These are phyloP conservation scores for Caenorhabditis remanei DNA, from an alignment of 1,140 invertebrate genomes.

Conservation along the genomic window DNA sequence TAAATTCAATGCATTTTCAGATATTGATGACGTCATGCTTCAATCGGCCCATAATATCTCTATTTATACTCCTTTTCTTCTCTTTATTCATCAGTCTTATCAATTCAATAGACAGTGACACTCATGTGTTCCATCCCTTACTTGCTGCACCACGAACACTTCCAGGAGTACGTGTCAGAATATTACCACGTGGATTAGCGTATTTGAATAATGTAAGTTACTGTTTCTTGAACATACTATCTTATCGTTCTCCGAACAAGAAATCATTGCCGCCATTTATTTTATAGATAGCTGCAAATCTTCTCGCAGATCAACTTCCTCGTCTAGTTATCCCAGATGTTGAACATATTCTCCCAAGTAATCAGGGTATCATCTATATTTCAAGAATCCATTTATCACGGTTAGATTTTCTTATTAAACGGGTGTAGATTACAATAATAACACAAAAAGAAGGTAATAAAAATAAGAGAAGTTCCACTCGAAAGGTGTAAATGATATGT, in stretches of 20 bases:
- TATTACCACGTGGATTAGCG: constrained; percentile 56
- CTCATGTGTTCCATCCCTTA: constrained; percentile 53
- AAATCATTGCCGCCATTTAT: no score
- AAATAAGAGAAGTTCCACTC: constrained; percentile 12
- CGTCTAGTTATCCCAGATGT: constrained; percentile 64
- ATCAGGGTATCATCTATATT: constrained; percentile 66
- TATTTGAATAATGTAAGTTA: constrained; percentile 62
- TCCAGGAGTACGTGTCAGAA: constrained; percentile 54
- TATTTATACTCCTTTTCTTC: background rate
- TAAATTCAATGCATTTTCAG: background rate
- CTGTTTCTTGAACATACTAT: background rate
- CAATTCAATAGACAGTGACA: constrained; percentile 13
- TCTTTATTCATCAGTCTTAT: background rate
- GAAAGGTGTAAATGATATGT: constrained; percentile 1
- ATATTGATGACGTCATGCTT: constrained; percentile 34
- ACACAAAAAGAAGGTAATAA: constrained; percentile 22
- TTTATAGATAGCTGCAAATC: constrained; percentile 65
- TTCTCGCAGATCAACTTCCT: constrained; percentile 66
- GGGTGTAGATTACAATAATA: background rate
- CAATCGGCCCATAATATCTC: background rate
- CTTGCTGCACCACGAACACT: constrained; percentile 43
- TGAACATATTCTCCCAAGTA: constrained; percentile 60
- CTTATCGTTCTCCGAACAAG: no score
- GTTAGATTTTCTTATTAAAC: background rate
- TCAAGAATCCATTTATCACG: constrained; percentile 48